Evolutionary conservation across 2,113 vertebrate species (phyloP).

Genomic region (Callipepla californica): DNA sequence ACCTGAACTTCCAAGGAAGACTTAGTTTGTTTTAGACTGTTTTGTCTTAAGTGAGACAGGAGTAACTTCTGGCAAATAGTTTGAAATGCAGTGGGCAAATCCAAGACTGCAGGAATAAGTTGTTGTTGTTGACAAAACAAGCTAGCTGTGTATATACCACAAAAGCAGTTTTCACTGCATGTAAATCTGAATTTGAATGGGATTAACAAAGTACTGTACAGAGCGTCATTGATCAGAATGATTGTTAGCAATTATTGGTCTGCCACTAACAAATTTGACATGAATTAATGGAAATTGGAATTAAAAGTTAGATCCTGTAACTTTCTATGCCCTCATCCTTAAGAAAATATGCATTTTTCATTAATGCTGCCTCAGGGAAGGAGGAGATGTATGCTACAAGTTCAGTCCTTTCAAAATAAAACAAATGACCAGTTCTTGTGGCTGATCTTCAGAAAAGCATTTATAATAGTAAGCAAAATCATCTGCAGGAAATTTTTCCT

Average conservation of each 20-base stretch:
- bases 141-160: fast-evolving
- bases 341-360: background rate
- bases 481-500: background rate
- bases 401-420: background rate
- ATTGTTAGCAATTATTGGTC: background rate
- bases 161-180: background rate
- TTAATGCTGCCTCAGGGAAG: background rate
- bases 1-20: background rate
- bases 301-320: background rate
- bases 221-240: background rate
- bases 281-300: background rate
- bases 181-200: background rate
- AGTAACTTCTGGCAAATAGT: background rate
- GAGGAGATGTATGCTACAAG: background rate
- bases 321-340: background rate
- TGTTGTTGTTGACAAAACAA: background rate
- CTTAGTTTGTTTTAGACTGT: background rate
- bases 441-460: background rate
- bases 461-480: background rate
- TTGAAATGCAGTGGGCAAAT: background rate
- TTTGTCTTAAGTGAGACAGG: background rate
- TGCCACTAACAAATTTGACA: background rate
- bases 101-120: background rate
- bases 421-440: background rate
- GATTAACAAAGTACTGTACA: background rate